phyloP scores from a whole-genome alignment of 2,888 invertebrate species.

The Eupeodes luniger region DNA sequence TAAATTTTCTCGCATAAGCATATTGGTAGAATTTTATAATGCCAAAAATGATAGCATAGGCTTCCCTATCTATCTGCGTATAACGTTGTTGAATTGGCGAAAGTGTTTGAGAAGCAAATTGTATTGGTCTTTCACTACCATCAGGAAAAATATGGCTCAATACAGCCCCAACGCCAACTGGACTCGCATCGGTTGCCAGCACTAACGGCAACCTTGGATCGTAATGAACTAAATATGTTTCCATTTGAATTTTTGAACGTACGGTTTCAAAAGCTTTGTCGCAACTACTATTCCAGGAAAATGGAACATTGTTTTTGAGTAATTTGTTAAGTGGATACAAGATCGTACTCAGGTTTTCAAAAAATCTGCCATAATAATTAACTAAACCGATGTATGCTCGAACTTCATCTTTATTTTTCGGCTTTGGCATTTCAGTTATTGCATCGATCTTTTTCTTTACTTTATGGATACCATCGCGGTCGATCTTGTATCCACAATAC shows the following conservation, averaged over 20 bases:
- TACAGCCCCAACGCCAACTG: constrained; percentile 49
- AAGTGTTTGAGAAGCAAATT: constrained; percentile 56
- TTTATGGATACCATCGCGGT: no score
- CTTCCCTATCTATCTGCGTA: constrained; percentile 77
- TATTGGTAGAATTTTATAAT: constrained; percentile 82
- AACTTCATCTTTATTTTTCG: no score
- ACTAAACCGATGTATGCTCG: no score
- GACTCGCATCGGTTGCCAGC: constrained; percentile 78
- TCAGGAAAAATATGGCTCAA: constrained; percentile 52
- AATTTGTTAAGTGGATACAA: constrained; percentile 78
- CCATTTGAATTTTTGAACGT: constrained; percentile 72
- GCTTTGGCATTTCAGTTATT: no score
- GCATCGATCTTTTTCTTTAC: no score
- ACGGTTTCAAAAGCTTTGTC: constrained; percentile 76
- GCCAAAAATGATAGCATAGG: constrained; percentile 80
- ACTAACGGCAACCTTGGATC: constrained; percentile 77
- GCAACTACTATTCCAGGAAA: constrained; percentile 76
- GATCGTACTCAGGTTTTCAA: constrained; percentile 77
- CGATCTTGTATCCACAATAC: no score
- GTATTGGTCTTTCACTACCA: constrained; percentile 47
- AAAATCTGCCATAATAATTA: constrained; percentile 77
- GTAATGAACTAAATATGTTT: constrained; percentile 77
- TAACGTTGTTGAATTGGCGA: constrained; percentile 65
- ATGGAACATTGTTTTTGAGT: constrained; percentile 74
- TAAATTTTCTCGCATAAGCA: constrained; percentile 81